These are phyloP conservation scores for Pitangus sulphuratus DNA, from an alignment of 2,797 vertebrate genomes.

Conservation along the genomic window DNA sequence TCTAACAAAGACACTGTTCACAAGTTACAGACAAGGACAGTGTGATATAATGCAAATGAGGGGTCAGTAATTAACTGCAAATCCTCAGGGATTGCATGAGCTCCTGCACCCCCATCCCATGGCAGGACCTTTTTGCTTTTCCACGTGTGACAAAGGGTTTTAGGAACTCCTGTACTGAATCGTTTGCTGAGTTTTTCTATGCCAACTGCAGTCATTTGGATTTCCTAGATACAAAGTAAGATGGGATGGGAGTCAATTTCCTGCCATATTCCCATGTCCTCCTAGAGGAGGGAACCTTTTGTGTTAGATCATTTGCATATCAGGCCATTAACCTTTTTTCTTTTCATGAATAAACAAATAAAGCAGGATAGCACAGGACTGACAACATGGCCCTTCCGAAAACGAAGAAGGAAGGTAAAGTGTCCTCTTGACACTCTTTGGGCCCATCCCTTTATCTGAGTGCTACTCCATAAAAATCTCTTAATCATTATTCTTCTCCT, in stretches of 20 bases:
- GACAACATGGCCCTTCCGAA: neutral
- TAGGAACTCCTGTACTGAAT: neutral
- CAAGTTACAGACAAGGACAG: neutral
- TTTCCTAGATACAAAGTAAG: neutral
- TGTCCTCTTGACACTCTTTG: neutral
- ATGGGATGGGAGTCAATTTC: too few relatives aligned
- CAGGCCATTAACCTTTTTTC: neutral
- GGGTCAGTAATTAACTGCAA: neutral
- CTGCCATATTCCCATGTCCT: neutral
- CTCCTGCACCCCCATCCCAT: neutral
- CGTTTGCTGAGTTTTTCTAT: neutral
- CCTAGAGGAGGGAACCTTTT: neutral
- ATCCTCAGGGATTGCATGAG: neutral
- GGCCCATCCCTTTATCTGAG: neutral
- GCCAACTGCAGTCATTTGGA: neutral
- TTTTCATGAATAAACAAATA: neutral
- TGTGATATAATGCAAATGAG: accelerated
- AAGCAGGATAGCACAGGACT: neutral
- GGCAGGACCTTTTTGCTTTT: neutral
- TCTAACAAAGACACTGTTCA: too few relatives aligned
- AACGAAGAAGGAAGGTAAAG: neutral
- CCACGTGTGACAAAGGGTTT: neutral
- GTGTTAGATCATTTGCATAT: neutral
- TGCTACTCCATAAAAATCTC: neutral
- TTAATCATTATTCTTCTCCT: neutral